Percentiles rank a stretch among this genome's conserved stretches.
phyloP scores from a whole-genome alignment of 2,113 vertebrate genomes.

The Pachycephala philippinensis region DNA sequence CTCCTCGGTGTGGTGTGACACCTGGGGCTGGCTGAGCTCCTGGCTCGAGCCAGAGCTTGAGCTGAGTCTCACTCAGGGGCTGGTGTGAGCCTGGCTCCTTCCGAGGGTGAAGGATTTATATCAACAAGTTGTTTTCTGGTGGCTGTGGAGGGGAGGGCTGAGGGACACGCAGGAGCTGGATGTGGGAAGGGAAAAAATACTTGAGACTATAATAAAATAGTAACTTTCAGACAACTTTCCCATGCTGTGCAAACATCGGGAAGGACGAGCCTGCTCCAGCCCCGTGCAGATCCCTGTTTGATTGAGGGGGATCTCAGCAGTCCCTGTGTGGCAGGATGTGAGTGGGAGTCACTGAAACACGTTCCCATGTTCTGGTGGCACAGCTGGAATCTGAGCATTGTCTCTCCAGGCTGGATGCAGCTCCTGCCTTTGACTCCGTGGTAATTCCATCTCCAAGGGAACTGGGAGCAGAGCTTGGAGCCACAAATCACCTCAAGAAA shows the following conservation, averaged over 20 bases:
- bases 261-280: neutral
- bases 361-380: neutral
- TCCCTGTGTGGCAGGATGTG: neutral
- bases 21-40: neutral
- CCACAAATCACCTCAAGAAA: neutral
- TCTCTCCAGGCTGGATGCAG: neutral
- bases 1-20: neutral
- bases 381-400: neutral
- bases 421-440: neutral
- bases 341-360: neutral
- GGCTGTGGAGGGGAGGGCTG: neutral
- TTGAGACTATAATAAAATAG: neutral
- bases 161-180: neutral
- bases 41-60: neutral
- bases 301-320: neutral
- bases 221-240: neutral
- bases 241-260: neutral
- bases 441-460: slow-evolving; percentile 50
- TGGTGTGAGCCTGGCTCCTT: neutral
- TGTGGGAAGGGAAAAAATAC: neutral
- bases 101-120: neutral
- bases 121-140: neutral
- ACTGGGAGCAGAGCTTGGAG: neutral
- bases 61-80: neutral
- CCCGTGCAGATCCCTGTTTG: accelerated